phyloP scores from a whole-genome alignment of 2,797 vertebrate species.

The Poeciliopsis presidionis region DNA sequence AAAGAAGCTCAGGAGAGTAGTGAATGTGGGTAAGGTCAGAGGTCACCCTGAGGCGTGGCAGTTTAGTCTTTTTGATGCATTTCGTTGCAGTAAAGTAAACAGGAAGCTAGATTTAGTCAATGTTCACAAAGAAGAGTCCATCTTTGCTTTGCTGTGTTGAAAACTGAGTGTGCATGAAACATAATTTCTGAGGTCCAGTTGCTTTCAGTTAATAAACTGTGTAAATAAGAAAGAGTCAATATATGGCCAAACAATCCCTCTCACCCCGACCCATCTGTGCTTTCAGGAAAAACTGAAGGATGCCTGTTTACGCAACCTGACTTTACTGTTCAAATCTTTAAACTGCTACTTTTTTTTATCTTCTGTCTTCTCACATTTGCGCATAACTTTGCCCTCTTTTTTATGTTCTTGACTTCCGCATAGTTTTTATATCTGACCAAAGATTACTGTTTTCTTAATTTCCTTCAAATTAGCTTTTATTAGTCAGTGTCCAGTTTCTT shows the following conservation, averaged over 20 bases:
- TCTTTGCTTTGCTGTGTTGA: conserved; percentile 4
- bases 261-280: background rate
- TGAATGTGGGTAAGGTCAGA: background rate
- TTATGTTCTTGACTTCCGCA: conserved; percentile 13
- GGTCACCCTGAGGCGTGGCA: background rate
- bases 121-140: background rate
- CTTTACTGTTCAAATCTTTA: conserved; percentile 10
- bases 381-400: conserved; percentile 6
- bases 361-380: conserved; percentile 16
- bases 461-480: background rate
- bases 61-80: background rate
- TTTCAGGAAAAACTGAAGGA: conserved; percentile 22
- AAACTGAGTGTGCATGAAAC: conserved; percentile 10
- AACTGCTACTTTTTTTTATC: conserved; percentile 22
- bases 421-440: conserved; percentile 17
- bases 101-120: background rate
- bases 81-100: background rate
- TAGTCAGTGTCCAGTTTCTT: background rate
- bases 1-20: background rate
- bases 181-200: background rate
- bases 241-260: conserved; percentile 12
- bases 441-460: background rate
- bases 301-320: conserved; percentile 13
- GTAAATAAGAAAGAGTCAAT: conserved; percentile 2
- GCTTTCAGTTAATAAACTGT: background rate